Conservation (phyloP, 30 jellyfish, hydroid and myxozoan species). For the Pseudorhiza aurosa region DNA sequence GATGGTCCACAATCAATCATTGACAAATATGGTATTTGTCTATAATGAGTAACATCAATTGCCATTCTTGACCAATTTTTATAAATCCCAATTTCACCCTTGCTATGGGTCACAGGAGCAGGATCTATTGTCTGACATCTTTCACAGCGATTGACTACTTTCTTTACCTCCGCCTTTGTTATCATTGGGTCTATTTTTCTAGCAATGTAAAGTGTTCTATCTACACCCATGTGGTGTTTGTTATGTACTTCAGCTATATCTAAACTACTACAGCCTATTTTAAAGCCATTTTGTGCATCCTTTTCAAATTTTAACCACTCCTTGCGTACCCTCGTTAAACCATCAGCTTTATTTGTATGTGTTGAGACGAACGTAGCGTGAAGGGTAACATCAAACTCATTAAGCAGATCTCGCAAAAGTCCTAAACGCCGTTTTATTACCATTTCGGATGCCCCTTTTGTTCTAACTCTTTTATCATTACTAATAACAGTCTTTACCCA, state of each 20-base stretch:
- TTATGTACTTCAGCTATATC: conserved; percentile 8
- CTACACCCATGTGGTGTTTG: conserved; percentile 39
- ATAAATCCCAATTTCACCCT: not conserved
- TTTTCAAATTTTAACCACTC: conserved; percentile 7
- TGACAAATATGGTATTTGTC: conserved; percentile 3
- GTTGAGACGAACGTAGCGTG: conserved; percentile 8
- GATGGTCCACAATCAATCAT: conserved; percentile 30
- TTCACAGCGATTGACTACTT: conserved; percentile 16
- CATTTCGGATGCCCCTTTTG: conserved; percentile 22
- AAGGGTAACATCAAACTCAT: not conserved
- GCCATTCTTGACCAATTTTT: conserved; percentile 23
- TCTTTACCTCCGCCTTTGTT: conserved; percentile 28
- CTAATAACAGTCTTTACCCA: not conserved
- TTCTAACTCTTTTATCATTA: not conserved
- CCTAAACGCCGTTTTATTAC: conserved; percentile 26
- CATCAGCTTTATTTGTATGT: conserved; percentile 29
- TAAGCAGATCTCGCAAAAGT: not conserved
- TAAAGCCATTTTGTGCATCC: not conserved
- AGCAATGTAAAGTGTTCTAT: conserved; percentile 5
- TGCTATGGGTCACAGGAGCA: conserved; percentile 13
- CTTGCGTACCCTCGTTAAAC: conserved; percentile 31
- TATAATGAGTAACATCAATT: conserved; percentile 33
- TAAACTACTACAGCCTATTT: not conserved
- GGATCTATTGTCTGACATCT: conserved; percentile 21
- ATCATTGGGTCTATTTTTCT: conserved; percentile 1